Conservation (phyloP, 2,113 vertebrate genomes). For the Formicarius rufipectus region DNA sequence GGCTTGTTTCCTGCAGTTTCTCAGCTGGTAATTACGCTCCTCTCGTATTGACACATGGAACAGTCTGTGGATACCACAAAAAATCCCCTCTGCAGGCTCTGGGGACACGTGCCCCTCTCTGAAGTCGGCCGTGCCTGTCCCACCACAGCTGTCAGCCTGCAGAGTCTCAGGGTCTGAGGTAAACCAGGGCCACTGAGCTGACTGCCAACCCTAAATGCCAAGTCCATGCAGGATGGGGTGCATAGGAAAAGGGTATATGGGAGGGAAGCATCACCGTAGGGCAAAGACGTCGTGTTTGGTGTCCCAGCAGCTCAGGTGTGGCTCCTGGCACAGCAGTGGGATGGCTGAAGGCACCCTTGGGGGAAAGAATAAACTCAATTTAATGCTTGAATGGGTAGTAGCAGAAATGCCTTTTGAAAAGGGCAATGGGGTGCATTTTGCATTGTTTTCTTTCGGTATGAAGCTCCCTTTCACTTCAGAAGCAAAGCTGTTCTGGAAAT, state of each 20-base stretch:
- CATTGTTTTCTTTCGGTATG: not conserved
- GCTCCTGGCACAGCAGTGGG: not conserved
- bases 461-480: not conserved
- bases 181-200: not conserved
- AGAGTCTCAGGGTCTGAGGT: not conserved
- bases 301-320: not conserved
- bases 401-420: not conserved
- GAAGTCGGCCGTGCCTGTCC: not conserved
- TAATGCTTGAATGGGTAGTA: not conserved
- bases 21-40: slow-evolving; percentile 32
- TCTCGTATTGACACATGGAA: slow-evolving; percentile 22
- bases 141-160: not conserved
- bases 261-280: fast-evolving
- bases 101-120: not conserved
- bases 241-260: not conserved
- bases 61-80: not conserved
- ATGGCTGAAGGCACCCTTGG: not conserved
- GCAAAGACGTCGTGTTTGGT: fast-evolving
- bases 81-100: not conserved
- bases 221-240: not conserved
- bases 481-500: not conserved
- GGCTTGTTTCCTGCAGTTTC: slow-evolving; percentile 49
- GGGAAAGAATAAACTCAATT: not conserved
- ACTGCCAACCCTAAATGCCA: not conserved
- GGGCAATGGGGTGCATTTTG: not conserved